These are phyloP conservation scores for Lytechinus variegatus DNA, from an alignment of 35 echinoderm and acorn worm genomes.

Conservation along the genomic window DNA sequence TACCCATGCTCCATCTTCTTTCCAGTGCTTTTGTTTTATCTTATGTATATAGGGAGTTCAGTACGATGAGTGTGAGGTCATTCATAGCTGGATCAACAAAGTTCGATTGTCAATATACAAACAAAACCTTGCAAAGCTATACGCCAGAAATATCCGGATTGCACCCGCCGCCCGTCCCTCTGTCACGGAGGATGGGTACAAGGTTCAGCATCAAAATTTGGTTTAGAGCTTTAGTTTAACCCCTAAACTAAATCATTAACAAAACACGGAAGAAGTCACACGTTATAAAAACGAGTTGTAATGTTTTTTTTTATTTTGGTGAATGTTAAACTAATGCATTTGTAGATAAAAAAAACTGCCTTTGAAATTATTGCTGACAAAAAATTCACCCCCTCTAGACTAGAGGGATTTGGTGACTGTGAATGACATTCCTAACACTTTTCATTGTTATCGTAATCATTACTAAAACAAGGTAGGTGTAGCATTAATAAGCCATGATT, in stretches of 20 bases:
- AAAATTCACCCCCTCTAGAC: too few relatives aligned
- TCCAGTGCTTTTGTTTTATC: not conserved
- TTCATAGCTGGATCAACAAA: not conserved
- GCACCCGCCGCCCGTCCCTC: not conserved
- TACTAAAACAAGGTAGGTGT: too few relatives aligned
- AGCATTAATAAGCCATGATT: too few relatives aligned
- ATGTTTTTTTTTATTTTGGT: not conserved
- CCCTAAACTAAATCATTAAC: not conserved
- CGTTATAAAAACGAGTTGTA: not conserved
- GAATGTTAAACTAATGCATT: not conserved
- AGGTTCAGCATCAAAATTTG: not conserved
- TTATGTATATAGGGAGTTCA: slow-evolving; percentile 51
- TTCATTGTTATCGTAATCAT: too few relatives aligned
- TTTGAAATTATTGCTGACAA: too few relatives aligned
- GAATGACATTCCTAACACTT: too few relatives aligned
- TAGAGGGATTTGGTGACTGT: too few relatives aligned
- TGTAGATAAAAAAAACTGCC: not conserved
- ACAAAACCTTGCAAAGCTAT: slow-evolving; percentile 13
- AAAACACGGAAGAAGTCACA: not conserved
- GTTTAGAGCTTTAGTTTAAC: not conserved
- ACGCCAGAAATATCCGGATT: slow-evolving; percentile 13
- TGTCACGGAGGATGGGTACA: not conserved
- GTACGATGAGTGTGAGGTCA: not conserved
- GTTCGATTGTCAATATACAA: not conserved
- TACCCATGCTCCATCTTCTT: not conserved